Conservation (phyloP, 2,113 vertebrate genomes). For the Rutilus rutilus region DNA sequence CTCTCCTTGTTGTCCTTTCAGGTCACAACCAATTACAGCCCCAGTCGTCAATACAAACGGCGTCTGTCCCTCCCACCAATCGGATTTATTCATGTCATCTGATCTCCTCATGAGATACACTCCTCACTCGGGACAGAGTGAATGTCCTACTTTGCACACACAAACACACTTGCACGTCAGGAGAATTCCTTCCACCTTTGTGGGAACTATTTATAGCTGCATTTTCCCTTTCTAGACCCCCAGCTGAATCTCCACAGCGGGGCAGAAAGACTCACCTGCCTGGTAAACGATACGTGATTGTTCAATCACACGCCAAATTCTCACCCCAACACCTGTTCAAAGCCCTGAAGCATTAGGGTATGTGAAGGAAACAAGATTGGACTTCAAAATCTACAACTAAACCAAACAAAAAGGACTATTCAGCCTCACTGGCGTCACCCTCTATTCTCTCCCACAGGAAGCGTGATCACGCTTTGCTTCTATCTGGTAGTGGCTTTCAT, state of each 20-base stretch:
- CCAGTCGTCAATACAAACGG: conserved; percentile 12
- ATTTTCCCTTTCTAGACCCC: conserved; percentile 31
- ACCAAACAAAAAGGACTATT: background rate
- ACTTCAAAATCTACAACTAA: background rate
- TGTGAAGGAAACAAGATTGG: background rate
- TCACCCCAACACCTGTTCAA: conserved; percentile 34
- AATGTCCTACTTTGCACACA: background rate
- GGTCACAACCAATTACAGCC: conserved; percentile 33
- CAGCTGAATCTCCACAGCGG: conserved; percentile 19
- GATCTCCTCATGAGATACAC: conserved; percentile 50
- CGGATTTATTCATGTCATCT: conserved; percentile 56
- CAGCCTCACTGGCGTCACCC: conserved; percentile 22
- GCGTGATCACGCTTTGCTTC: conserved; percentile 31
- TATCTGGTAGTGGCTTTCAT: conserved; percentile 44
- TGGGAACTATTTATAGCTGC: conserved; percentile 63
- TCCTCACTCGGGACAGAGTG: conserved; percentile 40
- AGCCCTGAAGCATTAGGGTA: conserved; percentile 4
- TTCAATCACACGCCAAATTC: conserved; percentile 2
- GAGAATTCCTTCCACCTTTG: conserved; percentile 55
- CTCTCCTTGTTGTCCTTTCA: conserved; percentile 32
- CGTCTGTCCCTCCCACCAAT: conserved; percentile 50
- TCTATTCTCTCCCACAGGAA: conserved; percentile 45
- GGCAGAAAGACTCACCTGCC: conserved; percentile 33
- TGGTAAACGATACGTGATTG: background rate
- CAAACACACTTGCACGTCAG: background rate